Evolutionary conservation across 2,888 invertebrate genomes (phyloP).

Genomic region (Euspilapteryx auroguttella): DNA sequence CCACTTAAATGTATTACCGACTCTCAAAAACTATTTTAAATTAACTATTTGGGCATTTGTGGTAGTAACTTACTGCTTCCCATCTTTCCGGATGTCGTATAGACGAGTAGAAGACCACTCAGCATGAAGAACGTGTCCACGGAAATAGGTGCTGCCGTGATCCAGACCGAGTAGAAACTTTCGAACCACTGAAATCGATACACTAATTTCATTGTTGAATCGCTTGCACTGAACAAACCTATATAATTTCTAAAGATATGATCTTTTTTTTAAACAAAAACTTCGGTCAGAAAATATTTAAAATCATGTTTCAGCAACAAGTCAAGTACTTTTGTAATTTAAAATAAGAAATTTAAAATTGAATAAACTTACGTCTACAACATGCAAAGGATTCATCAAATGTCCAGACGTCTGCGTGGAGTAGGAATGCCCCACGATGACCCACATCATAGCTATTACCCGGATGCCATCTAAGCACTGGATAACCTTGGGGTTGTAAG

Average conservation of each 20-base stretch:
- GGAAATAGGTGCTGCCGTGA: conserved; percentile 37
- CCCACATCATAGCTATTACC: conserved; percentile 48
- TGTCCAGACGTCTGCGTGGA: conserved; percentile 11
- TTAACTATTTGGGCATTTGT: too few relatives aligned
- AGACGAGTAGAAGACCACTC: conserved; percentile 31
- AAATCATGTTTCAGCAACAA: too few relatives aligned
- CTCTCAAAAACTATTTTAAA: too few relatives aligned
- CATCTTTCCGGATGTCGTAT: conserved; percentile 28
- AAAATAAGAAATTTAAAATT: too few relatives aligned
- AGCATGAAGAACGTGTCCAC: conserved; percentile 67
- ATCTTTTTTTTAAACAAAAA: too few relatives aligned
- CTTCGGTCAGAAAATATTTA: too few relatives aligned
- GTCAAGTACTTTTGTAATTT: too few relatives aligned
- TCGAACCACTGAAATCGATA: conserved; percentile 35
- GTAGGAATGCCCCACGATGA: conserved; percentile 39
- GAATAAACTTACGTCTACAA: conserved; percentile 14
- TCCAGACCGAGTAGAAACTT: conserved; percentile 24
- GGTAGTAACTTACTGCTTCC: conserved; percentile 26
- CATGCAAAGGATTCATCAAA: conserved; percentile 17
- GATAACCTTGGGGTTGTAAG: conserved; percentile 22
- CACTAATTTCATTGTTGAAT: too few relatives aligned
- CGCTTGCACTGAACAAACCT: too few relatives aligned
- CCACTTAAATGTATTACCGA: too few relatives aligned
- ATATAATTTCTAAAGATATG: too few relatives aligned
- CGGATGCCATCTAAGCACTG: conserved; percentile 49